Evolutionary conservation across 2,113 vertebrate species (phyloP), one percentile per base, ranked within the genome.

Genomic region (Aldabrachelys gigantea): DNA sequence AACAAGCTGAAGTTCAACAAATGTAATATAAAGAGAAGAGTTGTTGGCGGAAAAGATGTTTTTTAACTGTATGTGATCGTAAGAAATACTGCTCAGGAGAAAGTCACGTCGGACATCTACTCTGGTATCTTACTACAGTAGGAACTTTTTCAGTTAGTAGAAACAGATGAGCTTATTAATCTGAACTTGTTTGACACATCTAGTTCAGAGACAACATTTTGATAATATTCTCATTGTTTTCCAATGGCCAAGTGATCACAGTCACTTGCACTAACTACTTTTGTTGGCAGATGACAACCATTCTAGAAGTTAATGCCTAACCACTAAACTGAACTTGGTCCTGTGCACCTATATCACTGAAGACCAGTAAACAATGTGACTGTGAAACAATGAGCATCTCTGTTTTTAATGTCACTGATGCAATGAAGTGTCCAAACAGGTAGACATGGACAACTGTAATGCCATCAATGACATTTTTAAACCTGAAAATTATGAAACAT

Each of bases 171-270:
- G 44, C 38, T 75, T 44, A n/a, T 76, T 44, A 44, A 41, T 44
- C 21, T n/a, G 35, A 69, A 69, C 31, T n/a, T 44, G 38, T 76
- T 12, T 76, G 72, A 44, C 24, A 44, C 24, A 76, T 44, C 10
- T 41, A 44, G 72, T 41, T 76, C 62, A 44, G 72, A 76, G 11
- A 12, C 72, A 25, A 13, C 6, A 14, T 22, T n/a, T 90, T 84
- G 10, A 35, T 31, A 80, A 5, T 3, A 0, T 0, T 49, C 9
- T n/a, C 84, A 22, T 35, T 80, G 5, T 1, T 4, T 65, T 92
- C 24, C 0, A 75, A 6, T 47, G 76, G 1, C 16, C 69, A 31
- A 24, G 84, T 3, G 78, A 38, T 6, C 5, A 25, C 3, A 89
- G 72, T 76, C 21, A 2, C 72, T 44, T 44, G 22, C 38, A 41